phyloP scores from a whole-genome alignment of 2,888 invertebrate genomes.

The Microctonus brassicae region DNA sequence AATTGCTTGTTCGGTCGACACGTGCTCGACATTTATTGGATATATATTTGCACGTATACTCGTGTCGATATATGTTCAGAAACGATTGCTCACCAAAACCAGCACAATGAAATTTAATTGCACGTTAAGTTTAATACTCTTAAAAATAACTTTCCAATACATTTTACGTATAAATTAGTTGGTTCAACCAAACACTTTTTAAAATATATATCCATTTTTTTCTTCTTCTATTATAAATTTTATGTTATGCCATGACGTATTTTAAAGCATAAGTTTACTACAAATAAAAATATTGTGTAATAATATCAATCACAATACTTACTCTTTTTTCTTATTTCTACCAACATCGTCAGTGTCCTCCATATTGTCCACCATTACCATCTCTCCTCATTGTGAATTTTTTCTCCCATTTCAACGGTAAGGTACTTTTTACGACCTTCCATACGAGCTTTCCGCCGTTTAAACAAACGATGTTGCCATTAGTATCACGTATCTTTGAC shows the following conservation, averaged over 20 bases:
- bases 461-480: background rate
- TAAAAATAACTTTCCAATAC: slow-evolving; percentile 2
- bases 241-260: background rate
- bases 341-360: background rate
- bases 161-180: background rate
- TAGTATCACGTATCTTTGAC: slow-evolving; percentile 1
- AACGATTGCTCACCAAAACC: background rate
- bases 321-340: background rate
- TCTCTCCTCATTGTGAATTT: background rate
- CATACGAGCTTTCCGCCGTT: background rate
- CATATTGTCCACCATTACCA: background rate
- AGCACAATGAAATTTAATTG: background rate
- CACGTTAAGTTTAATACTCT: background rate
- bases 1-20: slow-evolving; percentile 4
- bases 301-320: background rate
- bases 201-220: too few relatives aligned
- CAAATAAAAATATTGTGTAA: background rate
- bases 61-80: background rate
- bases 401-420: background rate
- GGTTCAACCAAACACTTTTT: too few relatives aligned
- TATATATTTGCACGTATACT: slow-evolving; percentile 6
- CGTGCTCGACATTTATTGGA: slow-evolving; percentile 16
- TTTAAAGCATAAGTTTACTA: too few relatives aligned
- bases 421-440: slow-evolving; percentile 3
- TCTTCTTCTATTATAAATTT: too few relatives aligned